These are phyloP conservation scores for Lasioglossum marginatum DNA, from an alignment of 2,888 invertebrate species.

Conservation along the genomic window DNA sequence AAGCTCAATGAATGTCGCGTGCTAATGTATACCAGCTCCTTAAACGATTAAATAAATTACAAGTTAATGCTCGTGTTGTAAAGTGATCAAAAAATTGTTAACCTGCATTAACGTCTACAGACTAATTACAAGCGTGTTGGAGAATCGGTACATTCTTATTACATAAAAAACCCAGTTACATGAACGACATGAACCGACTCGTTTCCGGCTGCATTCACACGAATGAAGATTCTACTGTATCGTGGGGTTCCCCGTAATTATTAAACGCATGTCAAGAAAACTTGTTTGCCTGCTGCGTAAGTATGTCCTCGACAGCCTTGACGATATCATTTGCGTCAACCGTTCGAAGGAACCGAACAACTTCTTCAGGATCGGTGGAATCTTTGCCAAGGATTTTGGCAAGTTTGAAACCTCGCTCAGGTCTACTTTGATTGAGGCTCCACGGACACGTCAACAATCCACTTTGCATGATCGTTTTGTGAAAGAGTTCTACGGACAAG, in stretches of 20 bases:
- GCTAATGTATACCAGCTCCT: too few species aligned
- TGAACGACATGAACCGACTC: not conserved
- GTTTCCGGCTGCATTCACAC: not conserved
- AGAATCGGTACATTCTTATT: not conserved
- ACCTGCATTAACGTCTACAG: not conserved
- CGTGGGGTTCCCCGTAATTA: not conserved
- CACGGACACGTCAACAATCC: slow-evolving; percentile 66
- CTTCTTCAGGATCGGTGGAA: slow-evolving; percentile 66
- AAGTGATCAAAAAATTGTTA: too few species aligned
- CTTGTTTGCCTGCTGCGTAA: slow-evolving; percentile 43
- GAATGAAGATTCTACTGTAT: not conserved
- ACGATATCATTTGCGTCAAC: slow-evolving; percentile 76
- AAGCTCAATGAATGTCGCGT: too few species aligned
- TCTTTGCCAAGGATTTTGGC: slow-evolving; percentile 67
- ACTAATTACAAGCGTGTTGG: not conserved
- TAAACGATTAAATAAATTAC: too few species aligned
- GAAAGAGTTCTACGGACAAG: slow-evolving; percentile 72
- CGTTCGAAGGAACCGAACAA: slow-evolving; percentile 68
- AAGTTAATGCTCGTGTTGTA: not conserved
- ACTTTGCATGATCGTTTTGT: slow-evolving; percentile 78
- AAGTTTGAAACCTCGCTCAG: slow-evolving; percentile 60
- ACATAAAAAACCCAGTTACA: not conserved
- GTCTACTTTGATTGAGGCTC: slow-evolving; percentile 43
- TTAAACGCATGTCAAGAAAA: not conserved
- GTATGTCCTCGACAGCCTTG: slow-evolving; percentile 72